Base-by-base conservation (phyloP, 2,888 invertebrate genomes). In the Drosophila ustulata region DNA sequence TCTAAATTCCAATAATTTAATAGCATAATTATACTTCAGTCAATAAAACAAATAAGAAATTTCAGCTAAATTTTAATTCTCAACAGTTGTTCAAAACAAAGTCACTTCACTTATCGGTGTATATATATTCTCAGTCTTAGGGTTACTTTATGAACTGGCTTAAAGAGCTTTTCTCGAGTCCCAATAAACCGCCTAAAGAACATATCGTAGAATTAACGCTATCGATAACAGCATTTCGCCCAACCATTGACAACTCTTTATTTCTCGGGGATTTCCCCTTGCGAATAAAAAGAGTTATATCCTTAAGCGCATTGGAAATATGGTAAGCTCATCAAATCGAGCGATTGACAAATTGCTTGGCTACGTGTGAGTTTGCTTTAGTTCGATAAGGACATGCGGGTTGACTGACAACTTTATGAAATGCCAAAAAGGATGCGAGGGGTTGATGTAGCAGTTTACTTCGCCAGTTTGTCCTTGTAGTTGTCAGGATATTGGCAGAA, bases 291-390 rank as follows among this genome's bases (percentile, higher is more conserved):
- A 11, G 4, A 6, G n/a, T 28, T 58, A 41, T 37, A 32, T 47
- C 39, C 46, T 46, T 47, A 61, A 74, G 53, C 70, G 59, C 71
- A 59, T 77, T 61, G 69, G 58, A 50, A 65, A 80, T 71, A 56
- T 66, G 37, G 59, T 52, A 69, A 82, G 77, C 75, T 77, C 84
- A 79, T 84, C 87, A 84, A 87, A 78, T 80, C 80, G 76, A 78
- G 68, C 82, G 68, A 84, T 84, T 84, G 84, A 84, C 84, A 84
- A 84, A 84, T 84, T 80, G 84, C 84, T 72, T 80, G 80, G 80
- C 80, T 84, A 84, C 84, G 83, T 87, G 84, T 81, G 75, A 74
- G 78, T 81, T 81, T 74, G 67, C 67, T 56, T 56, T 4, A 41
- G 56, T 43, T 57, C 56, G 51, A 55, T 49, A 59, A 56, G 62